Conservation (phyloP, 2,797 vertebrate species). For the Coregonus suidteri region DNA sequence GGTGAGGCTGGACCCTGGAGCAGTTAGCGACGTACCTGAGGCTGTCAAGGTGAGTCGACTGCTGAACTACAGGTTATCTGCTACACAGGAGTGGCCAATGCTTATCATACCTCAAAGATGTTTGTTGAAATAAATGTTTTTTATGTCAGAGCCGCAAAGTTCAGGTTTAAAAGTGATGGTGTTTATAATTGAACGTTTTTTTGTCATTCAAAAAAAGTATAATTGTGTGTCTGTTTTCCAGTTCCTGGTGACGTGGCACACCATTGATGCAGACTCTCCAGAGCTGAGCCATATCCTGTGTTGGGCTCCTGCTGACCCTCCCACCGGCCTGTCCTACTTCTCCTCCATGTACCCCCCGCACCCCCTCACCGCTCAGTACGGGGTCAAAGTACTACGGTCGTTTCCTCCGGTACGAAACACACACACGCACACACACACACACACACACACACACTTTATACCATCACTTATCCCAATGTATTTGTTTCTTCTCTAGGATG, state of each 20-base stretch:
- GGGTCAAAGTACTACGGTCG: conserved; percentile 93
- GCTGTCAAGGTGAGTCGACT: conserved; percentile 86
- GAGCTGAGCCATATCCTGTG: conserved; percentile 95
- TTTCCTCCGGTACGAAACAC: conserved; percentile 87
- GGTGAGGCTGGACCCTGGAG: conserved; percentile 92
- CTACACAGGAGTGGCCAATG: not conserved
- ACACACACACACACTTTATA: not conserved
- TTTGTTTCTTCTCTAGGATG: conserved; percentile 76
- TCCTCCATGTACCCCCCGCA: conserved; percentile 98
- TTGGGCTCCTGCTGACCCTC: conserved; percentile 94
- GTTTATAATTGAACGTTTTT: too few species aligned
- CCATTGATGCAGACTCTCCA: conserved; percentile 94
- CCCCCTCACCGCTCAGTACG: conserved; percentile 94
- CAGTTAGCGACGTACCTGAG: conserved; percentile 92
- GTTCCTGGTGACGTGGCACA: conserved; percentile 98
- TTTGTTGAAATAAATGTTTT: not conserved
- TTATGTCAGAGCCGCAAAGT: too few species aligned
- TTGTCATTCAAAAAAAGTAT: too few species aligned
- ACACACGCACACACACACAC: not conserved
- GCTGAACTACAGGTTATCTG: not conserved
- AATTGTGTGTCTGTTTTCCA: conserved; percentile 44
- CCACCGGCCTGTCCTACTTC: conserved; percentile 95
- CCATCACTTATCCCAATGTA: too few species aligned
- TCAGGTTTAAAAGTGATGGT: too few species aligned
- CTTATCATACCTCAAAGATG: not conserved